These are phyloP conservation scores for Endomychus coccineus DNA, from an alignment of 2,888 invertebrate species.

Conservation along the genomic window DNA sequence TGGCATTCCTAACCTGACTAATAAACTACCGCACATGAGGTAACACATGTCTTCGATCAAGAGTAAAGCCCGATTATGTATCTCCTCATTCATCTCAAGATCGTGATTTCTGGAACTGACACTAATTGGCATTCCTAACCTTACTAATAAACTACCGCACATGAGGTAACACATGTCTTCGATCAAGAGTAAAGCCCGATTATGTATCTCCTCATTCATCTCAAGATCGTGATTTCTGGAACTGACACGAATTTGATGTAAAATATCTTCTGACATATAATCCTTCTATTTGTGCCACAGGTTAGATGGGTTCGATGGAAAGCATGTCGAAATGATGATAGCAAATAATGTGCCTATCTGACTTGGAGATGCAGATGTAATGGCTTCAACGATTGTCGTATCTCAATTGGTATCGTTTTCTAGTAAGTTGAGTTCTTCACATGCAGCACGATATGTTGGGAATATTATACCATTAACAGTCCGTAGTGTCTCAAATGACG, in stretches of 20 bases:
- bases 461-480: slow-evolving; percentile 7
- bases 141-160: no score
- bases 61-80: no score
- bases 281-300: slow-evolving; percentile 20
- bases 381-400: slow-evolving; percentile 19
- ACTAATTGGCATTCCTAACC: no score
- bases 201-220: no score
- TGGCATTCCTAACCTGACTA: no score
- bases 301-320: slow-evolving; percentile 20
- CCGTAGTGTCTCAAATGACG: slow-evolving; percentile 2
- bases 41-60: no score
- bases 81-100: no score
- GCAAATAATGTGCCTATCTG: slow-evolving; percentile 28
- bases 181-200: no score
- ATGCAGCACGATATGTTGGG: slow-evolving; percentile 31
- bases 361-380: slow-evolving; percentile 19
- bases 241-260: slow-evolving; percentile 18
- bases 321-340: slow-evolving; percentile 26
- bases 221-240: slow-evolving; percentile 18
- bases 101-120: no score
- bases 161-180: no score
- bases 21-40: no score
- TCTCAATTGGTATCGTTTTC: slow-evolving; percentile 26
- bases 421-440: slow-evolving; percentile 20
- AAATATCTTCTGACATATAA: slow-evolving; percentile 24